These are phyloP conservation scores for Phocides pigmalion DNA, from an alignment of 1,140 invertebrate genomes.

Conservation along the genomic window DNA sequence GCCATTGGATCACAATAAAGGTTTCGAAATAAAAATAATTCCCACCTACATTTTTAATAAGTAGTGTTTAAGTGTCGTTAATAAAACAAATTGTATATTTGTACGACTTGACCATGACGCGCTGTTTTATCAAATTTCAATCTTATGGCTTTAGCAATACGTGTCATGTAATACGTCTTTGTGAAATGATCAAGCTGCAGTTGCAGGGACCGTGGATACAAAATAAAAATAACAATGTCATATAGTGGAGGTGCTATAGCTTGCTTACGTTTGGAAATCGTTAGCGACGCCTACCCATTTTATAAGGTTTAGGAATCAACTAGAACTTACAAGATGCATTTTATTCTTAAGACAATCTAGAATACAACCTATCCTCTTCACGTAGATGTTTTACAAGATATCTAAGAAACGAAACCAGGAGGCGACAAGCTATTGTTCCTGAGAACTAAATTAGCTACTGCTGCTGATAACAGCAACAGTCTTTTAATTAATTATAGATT, in stretches of 20 bases:
- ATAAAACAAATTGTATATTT: conserved; percentile 71
- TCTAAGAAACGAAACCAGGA: too few species aligned
- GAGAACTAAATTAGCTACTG: too few species aligned
- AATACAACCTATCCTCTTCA: too few species aligned
- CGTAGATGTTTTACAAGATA: too few species aligned
- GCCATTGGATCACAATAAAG: conserved; percentile 42
- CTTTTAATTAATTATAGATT: too few species aligned
- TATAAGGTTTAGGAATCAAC: conserved; percentile 20
- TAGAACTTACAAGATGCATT: conserved; percentile 17
- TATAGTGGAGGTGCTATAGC: conserved; percentile 42
- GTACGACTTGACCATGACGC: neutral
- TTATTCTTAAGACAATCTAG: neutral
- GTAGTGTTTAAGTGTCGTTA: conserved; percentile 72
- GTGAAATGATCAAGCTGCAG: conserved; percentile 28
- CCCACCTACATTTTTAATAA: conserved; percentile 74
- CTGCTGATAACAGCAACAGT: too few species aligned
- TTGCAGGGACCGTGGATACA: conserved; percentile 46
- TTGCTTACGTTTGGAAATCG: conserved; percentile 67
- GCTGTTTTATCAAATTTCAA: neutral
- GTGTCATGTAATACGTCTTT: neutral
- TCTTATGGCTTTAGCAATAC: neutral
- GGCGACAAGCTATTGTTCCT: too few species aligned
- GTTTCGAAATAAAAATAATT: conserved; percentile 58
- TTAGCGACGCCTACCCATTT: conserved; percentile 68
- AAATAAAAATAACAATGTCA: conserved; percentile 66